Evolutionary conservation across 2,888 invertebrate species (phyloP).

Genomic region (Protodeltote pygarga): DNA sequence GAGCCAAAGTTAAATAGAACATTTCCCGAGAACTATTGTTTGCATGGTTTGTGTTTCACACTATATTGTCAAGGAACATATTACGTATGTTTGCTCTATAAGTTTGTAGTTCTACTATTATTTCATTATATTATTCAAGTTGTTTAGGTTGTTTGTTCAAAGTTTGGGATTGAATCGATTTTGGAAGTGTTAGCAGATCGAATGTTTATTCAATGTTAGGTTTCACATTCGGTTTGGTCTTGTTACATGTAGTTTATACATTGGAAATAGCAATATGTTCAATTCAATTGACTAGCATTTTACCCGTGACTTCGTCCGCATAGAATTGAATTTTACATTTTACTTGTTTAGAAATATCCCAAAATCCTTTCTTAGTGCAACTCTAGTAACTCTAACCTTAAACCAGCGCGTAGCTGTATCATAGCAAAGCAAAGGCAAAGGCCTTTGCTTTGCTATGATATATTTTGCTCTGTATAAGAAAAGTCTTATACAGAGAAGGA

Average conservation of each 20-base stretch:
- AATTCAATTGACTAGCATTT: too few species aligned
- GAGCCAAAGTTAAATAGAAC: conserved; percentile 39
- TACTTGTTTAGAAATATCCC: too few species aligned
- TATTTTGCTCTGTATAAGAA: too few species aligned
- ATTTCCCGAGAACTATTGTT: conserved; percentile 31
- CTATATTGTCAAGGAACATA: conserved; percentile 8
- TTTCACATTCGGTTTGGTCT: not conserved
- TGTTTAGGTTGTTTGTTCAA: conserved; percentile 18
- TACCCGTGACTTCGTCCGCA: too few species aligned
- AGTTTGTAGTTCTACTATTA: conserved; percentile 34
- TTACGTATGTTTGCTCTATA: conserved; percentile 25
- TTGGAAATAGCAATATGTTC: too few species aligned
- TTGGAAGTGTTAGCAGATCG: conserved; percentile 25
- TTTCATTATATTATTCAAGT: conserved; percentile 32
- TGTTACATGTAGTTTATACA: not conserved
- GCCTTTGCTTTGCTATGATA: too few species aligned
- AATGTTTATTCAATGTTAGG: conserved; percentile 13
- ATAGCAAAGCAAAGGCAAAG: too few species aligned
- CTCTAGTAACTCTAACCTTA: too few species aligned
- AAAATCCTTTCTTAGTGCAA: too few species aligned
- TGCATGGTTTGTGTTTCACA: conserved; percentile 35
- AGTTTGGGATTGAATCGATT: conserved; percentile 22
- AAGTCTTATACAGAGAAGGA: too few species aligned
- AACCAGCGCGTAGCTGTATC: too few species aligned
- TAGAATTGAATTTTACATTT: too few species aligned